These are phyloP conservation scores for Pecten maximus DNA, from an alignment of 2,888 invertebrate genomes.

Conservation along the genomic window DNA sequence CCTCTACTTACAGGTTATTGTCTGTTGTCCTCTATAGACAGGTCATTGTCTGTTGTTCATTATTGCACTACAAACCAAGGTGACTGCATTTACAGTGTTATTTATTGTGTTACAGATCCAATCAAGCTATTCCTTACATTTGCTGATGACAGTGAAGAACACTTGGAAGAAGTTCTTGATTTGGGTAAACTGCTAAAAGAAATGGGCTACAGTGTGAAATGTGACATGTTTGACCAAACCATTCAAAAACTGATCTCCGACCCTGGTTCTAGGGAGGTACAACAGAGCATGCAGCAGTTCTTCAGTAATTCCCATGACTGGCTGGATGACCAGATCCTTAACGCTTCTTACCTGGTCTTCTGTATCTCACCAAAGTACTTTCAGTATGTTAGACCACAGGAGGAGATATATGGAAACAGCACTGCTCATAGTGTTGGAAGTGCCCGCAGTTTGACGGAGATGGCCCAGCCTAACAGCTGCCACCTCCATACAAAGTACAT, in stretches of 20 bases:
- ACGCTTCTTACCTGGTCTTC: slow-evolving; percentile 36
- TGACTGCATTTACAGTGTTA: too few relatives aligned
- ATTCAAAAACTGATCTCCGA: neutral
- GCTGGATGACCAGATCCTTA: slow-evolving; percentile 39
- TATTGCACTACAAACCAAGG: too few relatives aligned
- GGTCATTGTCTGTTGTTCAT: neutral
- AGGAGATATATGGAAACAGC: neutral
- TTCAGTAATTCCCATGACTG: slow-evolving; percentile 40
- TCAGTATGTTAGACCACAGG: slow-evolving; percentile 31
- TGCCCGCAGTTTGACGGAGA: neutral
- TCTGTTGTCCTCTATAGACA: neutral
- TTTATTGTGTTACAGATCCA: neutral
- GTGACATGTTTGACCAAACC: slow-evolving; percentile 45
- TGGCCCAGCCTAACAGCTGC: slow-evolving; percentile 38
- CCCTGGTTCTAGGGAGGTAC: neutral
- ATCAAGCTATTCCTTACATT: slow-evolving; percentile 40
- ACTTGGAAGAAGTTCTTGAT: slow-evolving; percentile 36
- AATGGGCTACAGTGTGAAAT: slow-evolving; percentile 41
- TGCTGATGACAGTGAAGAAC: slow-evolving; percentile 40
- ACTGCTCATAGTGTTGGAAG: neutral
- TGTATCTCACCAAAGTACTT: slow-evolving; percentile 46
- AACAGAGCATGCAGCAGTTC: neutral
- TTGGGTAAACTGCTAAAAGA: slow-evolving; percentile 38
- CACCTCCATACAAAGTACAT: slow-evolving; percentile 48
- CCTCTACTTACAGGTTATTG: neutral